Base-by-base conservation (phyloP, 2,888 invertebrate species). In the Acrobasis repandana region DNA sequence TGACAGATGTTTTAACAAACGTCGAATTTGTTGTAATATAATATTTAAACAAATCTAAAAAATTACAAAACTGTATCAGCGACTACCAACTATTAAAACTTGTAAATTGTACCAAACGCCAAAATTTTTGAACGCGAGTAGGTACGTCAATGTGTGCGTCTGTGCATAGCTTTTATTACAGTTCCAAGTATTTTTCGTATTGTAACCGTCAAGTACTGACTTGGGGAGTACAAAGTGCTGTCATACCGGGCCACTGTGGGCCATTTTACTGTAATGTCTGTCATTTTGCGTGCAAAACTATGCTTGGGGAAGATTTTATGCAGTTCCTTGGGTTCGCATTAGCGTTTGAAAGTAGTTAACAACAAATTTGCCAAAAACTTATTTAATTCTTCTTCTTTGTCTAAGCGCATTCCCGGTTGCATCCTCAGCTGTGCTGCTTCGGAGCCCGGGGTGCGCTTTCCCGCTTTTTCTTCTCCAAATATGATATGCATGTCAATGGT, bases 161-260 rank as follows among this genome's bases (percentile, higher is more conserved):
- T 68, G 71, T 73, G 69, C 73, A 73, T 62, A 63, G 71, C 76
- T 71, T 85, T 83, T 85, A 82, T 84, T 80, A 83, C 80, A 75
- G 80, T 80, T 80, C 76, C 67, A 70, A 74, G 79, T 74, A 80
- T 79, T 82, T 76, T 74, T 75, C 75, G 72, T 77, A 80, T 80
- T 82, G 79, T 78, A 63, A 70, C 71, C 70, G 70, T 73, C 58
- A 60, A 56, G 60, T 58, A 38, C 60, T 49, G 20, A 58, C 28
- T 28, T 28, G 28, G 28, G 33, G 52, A 51, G 46, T 11, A 20
- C 47, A 48, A 28, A 59, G 60, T 52, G 60, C 43, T 51, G 52
- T 60, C 60, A 60, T 34, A 47, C 16, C 15, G 57, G 50, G 58
- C 34, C 38, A 51, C 60, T 18, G 60, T 34, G 47, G 38, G 52